Base-by-base conservation (phyloP, 2,113 vertebrate species). In the Myotis lucifugus region DNA sequence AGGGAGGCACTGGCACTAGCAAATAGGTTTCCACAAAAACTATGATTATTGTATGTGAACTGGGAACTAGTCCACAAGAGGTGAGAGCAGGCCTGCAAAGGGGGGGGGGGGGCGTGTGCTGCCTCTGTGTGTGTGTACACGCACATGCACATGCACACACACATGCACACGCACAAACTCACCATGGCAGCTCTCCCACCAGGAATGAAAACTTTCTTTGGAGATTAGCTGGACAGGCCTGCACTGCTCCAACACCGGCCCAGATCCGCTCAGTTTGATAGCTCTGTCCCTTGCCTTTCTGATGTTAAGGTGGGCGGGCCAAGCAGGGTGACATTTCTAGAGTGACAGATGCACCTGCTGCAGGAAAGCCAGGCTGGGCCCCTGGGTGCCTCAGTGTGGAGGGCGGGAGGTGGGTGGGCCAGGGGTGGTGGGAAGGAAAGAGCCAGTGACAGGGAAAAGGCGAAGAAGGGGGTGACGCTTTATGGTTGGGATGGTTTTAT, bases 271-370 rank as follows among this genome's bases (percentile, higher is more conserved):
- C 72, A 74, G 93, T 94, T 92, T 93, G 90, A 86, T 25, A 97
- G 92, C 81, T 93, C 90, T 79, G 83, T 74, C 95, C 93, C 96
- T 94, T 95, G 90, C 93, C 91, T 96, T 90, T 97, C 97, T 81
- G 93, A 92, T 88, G 96, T 93, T 74, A 95, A 89, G 78, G 72
- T 79, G 90, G 96, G 85, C 85, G 95, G 97, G 74, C 91, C 85
- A 88, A 73, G 86, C 95, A 96, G 92, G 83, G 96, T 40, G 72
- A 90, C 86, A 96, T 97, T 96, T 91, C 97, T 88, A 96, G 97
- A 97, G 96, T 97, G 96, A 97, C 97, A 97, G 94, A 91, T 96
- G 95, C 37, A 82, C 79, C 1, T 61, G 67, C 61, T 88, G 59
- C 83, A 37, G 40, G 76, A 69, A 27, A 61, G 23, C 59, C 25